Evolutionary conservation across 2,113 vertebrate species (phyloP).

Genomic region (Spheniscus mendiculus): DNA sequence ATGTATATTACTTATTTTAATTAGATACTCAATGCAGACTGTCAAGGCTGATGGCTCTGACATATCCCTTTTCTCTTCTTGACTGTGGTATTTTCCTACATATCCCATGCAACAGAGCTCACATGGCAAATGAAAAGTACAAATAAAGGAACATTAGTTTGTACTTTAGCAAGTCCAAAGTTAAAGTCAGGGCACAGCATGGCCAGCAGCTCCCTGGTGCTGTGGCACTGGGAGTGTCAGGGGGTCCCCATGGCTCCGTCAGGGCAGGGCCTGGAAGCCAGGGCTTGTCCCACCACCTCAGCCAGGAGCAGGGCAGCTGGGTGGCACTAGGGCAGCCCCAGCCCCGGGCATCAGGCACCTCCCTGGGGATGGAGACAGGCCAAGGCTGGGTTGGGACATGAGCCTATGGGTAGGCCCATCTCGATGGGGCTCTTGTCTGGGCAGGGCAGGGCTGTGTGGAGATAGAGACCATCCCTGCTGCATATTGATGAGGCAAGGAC

Average conservation of each 20-base stretch:
- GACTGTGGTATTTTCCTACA: background rate
- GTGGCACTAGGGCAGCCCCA: background rate
- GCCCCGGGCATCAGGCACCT: accelerated
- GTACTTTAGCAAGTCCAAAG: background rate
- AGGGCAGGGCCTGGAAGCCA: background rate
- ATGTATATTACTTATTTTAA: background rate
- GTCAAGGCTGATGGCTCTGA: background rate
- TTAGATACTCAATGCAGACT: background rate
- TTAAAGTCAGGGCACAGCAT: background rate
- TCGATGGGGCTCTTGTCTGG: accelerated
- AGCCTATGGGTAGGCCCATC: accelerated
- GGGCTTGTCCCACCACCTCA: no score
- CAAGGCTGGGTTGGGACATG: accelerated
- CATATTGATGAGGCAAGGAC: background rate
- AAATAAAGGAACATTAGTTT: background rate
- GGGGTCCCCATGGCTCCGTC: background rate
- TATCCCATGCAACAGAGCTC: background rate
- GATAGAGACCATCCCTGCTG: background rate
- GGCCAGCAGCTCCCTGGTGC: background rate
- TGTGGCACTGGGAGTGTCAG: background rate
- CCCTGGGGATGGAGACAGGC: background rate
- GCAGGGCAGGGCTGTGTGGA: background rate
- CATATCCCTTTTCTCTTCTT: background rate
- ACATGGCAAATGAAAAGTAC: background rate
- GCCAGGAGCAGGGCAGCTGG: background rate